Conservation (phyloP, 2,888 invertebrate species). For the Rhaphigaster nebulosa region DNA sequence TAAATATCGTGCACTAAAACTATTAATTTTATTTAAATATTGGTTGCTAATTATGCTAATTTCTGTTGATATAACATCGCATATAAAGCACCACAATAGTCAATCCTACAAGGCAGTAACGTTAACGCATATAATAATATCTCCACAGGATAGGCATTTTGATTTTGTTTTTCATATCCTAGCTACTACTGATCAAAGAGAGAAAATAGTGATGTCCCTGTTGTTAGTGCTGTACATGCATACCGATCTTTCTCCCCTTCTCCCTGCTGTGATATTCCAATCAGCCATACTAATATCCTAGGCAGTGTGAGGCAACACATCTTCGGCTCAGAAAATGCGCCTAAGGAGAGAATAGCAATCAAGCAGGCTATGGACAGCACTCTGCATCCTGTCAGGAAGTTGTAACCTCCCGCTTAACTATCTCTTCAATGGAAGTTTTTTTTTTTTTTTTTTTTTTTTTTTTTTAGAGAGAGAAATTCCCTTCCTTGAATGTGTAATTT, state of each 20-base stretch:
- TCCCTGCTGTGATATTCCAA: background rate
- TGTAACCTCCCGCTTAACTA: slow-evolving; percentile 1
- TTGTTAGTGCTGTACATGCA: background rate
- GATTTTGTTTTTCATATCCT: too few species aligned
- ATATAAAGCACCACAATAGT: too few species aligned
- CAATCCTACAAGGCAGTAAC: too few species aligned
- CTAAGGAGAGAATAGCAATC: slow-evolving; percentile 32
- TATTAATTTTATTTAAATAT: too few species aligned
- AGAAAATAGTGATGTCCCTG: background rate
- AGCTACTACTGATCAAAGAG: background rate
- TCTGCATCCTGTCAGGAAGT: slow-evolving; percentile 16
- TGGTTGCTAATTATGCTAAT: too few species aligned
- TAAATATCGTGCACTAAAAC: too few species aligned
- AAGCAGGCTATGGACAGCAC: background rate
- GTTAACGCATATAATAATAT: too few species aligned
- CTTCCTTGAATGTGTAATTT: slow-evolving; percentile 20
- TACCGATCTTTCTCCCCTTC: background rate
- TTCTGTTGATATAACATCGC: too few species aligned
- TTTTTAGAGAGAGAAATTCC: background rate
- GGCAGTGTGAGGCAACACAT: background rate
- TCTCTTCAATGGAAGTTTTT: slow-evolving; percentile 32
- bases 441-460: slow-evolving; percentile 23
- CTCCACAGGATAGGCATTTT: too few species aligned
- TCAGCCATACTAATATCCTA: slow-evolving; percentile 2
- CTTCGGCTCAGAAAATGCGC: background rate